Conservation (phyloP, 2,113 vertebrate genomes). For the Serinus canaria region DNA sequence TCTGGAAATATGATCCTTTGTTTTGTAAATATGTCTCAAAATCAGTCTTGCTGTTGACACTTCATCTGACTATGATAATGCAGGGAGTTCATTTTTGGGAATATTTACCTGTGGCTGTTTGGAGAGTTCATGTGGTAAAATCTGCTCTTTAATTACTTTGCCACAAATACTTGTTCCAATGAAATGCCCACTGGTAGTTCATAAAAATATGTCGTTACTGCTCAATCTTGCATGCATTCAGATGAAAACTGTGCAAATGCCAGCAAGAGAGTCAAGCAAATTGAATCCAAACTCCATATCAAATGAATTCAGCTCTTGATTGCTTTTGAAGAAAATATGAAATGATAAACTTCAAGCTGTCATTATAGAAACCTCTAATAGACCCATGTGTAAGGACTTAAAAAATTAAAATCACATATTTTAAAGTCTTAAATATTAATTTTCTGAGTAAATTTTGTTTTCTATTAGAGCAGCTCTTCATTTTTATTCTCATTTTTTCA, state of each 20-base stretch:
- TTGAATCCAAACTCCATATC: conserved; percentile 20
- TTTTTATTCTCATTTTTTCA: neutral
- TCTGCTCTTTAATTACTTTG: conserved; percentile 32
- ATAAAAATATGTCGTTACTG: conserved; percentile 12
- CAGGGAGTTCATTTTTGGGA: conserved; percentile 35
- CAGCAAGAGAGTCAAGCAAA: conserved; percentile 20
- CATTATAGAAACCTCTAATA: neutral
- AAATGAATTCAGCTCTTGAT: conserved; percentile 29
- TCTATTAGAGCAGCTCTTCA: neutral
- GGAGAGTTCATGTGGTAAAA: neutral
- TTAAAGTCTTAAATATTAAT: neutral
- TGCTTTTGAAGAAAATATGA: conserved; percentile 3
- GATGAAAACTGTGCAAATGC: conserved; percentile 8
- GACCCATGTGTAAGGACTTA: neutral
- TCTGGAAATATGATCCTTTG: neutral
- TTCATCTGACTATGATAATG: conserved; percentile 6
- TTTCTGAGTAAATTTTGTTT: neutral
- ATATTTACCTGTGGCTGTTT: neutral
- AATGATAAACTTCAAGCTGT: neutral
- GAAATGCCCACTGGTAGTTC: neutral
- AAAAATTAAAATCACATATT: neutral
- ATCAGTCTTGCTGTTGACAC: neutral
- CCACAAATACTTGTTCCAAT: neutral
- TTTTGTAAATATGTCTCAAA: neutral
- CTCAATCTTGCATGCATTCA: neutral